Evolutionary conservation across 2,888 invertebrate genomes (phyloP).

Genomic region (Dione vanillae): DNA sequence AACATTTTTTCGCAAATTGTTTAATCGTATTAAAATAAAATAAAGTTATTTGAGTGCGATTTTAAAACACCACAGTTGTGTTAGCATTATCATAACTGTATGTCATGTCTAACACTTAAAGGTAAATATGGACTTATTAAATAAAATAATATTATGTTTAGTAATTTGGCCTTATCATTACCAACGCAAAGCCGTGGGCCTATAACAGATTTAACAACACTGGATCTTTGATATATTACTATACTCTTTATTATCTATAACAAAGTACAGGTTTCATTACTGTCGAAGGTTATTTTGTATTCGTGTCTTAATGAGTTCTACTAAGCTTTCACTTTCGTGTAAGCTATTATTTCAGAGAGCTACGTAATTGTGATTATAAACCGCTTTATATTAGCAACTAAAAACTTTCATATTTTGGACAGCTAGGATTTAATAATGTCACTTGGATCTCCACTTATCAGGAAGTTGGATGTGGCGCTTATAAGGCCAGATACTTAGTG

Average conservation of each 20-base stretch:
- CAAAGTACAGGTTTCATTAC: constrained; percentile 13
- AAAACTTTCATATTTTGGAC: neutral
- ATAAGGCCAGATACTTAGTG: no score
- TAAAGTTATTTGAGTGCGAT: no score
- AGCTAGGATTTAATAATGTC: neutral
- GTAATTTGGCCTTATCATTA: neutral
- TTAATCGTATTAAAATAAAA: no score
- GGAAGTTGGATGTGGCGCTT: no score
- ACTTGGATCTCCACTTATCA: no score
- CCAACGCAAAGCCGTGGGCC: neutral
- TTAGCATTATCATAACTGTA: no score
- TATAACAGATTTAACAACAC: neutral
- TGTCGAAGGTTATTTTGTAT: constrained; percentile 24
- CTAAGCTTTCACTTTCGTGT: constrained; percentile 40
- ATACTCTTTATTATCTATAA: constrained; percentile 3
- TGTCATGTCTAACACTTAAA: neutral
- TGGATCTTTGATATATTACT: constrained; percentile 21
- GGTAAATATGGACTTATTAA: neutral
- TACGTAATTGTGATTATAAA: constrained; percentile 28
- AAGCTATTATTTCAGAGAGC: constrained; percentile 33
- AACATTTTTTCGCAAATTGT: no score
- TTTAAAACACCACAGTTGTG: no score
- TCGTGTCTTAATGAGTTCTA: constrained; percentile 22
- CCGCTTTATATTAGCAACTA: neutral
- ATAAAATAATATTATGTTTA: neutral